A percentile compares a stretch with the other conserved stretches of the same genome.
These are phyloP conservation scores for Agonopterix subpropinquella DNA, from an alignment of 2,888 invertebrate species.

Conservation along the genomic window DNA sequence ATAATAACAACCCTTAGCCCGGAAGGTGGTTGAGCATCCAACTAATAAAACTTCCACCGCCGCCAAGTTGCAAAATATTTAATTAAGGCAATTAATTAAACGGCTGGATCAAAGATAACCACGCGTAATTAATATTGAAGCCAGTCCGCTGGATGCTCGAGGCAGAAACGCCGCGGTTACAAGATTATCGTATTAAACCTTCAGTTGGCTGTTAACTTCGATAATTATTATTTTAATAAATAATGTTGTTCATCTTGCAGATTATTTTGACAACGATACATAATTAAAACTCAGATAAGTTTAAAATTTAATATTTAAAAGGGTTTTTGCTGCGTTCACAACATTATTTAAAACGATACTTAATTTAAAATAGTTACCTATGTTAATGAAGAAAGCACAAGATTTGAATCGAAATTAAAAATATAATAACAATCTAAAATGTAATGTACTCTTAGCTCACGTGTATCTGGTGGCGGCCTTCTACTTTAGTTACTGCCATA, in stretches of 20 bases:
- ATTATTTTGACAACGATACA: background rate
- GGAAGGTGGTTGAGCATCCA: background rate
- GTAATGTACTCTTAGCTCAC: too few relatives aligned
- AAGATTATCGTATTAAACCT: conserved; percentile 2
- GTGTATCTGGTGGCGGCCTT: too few relatives aligned
- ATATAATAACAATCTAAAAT: too few relatives aligned
- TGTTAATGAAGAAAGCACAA: too few relatives aligned
- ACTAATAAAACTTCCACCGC: conserved; percentile 1
- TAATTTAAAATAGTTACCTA: too few relatives aligned
- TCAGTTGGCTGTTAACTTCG: background rate
- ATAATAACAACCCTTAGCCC: too few relatives aligned
- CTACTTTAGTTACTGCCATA: too few relatives aligned
- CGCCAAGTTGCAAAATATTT: conserved; percentile 19
- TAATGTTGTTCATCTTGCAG: background rate
- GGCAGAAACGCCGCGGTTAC: background rate
- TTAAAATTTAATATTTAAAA: too few relatives aligned
- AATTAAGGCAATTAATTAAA: conserved; percentile 25
- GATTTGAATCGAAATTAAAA: too few relatives aligned
- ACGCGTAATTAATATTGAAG: conserved; percentile 13
- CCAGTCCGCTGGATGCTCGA: background rate
- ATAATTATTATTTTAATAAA: conserved; percentile 2
- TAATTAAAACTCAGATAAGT: background rate
- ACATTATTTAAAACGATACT: too few relatives aligned
- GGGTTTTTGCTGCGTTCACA: too few relatives aligned
- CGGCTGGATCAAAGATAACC: conserved; percentile 25